These are phyloP conservation scores for Nansenia antarctica DNA, from an alignment of 2,113 vertebrate species.

Conservation along the genomic window DNA sequence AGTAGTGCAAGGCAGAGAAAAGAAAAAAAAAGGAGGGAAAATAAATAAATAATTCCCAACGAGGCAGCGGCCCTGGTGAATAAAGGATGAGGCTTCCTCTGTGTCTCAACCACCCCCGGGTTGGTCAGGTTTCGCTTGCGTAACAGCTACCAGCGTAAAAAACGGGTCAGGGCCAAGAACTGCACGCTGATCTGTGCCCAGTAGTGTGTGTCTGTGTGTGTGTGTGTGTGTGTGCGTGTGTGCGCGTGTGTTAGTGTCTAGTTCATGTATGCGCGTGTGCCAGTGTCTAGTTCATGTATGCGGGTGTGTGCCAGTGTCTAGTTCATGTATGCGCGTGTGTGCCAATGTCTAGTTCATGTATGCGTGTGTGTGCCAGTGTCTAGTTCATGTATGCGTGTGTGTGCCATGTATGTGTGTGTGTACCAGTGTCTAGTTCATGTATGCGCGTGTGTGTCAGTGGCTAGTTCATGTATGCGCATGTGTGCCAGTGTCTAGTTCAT, in stretches of 20 bases:
- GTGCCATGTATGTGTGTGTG: too few relatives aligned
- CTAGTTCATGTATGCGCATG: too few relatives aligned
- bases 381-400: too few relatives aligned
- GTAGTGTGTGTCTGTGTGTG: background rate
- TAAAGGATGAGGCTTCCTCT: conserved; percentile 34
- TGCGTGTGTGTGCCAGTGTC: conserved; percentile 1
- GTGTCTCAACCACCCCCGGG: conserved; percentile 21
- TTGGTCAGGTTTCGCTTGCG: conserved; percentile 10
- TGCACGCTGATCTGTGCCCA: background rate
- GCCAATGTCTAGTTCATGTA: too few relatives aligned
- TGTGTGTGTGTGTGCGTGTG: background rate
- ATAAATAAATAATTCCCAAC: conserved; percentile 9
- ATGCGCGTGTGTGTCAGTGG: too few relatives aligned
- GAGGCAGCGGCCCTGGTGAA: conserved; percentile 23
- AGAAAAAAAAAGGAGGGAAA: conserved; percentile 1
- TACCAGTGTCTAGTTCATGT: too few relatives aligned
- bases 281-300: background rate
- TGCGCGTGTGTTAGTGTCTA: too few relatives aligned
- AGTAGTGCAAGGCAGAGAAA: background rate
- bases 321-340: too few relatives aligned
- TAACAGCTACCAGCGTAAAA: conserved; percentile 27
- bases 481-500: too few relatives aligned
- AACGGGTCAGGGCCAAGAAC: background rate
- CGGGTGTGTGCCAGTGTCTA: too few relatives aligned
- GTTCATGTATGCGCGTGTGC: too few relatives aligned